Conservation (phyloP, 2,888 invertebrate species). For the Tachina grossa region DNA sequence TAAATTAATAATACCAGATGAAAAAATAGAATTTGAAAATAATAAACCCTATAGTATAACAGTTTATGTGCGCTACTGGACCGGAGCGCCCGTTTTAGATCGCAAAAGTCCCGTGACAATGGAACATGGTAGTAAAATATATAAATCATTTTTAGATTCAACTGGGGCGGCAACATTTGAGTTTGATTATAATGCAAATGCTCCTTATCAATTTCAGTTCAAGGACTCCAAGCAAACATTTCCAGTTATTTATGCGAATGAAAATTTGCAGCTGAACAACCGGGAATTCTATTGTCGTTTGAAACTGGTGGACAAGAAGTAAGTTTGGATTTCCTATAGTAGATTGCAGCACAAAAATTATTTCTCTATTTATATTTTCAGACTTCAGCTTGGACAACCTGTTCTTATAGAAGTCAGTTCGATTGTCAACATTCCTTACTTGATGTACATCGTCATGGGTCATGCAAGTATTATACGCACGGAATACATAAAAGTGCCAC, state of each 20-base stretch:
- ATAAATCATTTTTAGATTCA: not conserved
- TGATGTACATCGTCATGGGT: slow-evolving; percentile 49
- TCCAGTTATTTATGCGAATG: slow-evolving; percentile 7
- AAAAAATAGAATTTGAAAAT: slow-evolving; percentile 31
- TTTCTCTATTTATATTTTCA: not conserved
- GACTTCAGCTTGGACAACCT: slow-evolving; percentile 39
- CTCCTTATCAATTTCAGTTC: slow-evolving; percentile 29
- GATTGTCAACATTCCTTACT: slow-evolving; percentile 40
- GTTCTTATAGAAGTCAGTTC: slow-evolving; percentile 48
- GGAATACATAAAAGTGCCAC: slow-evolving; percentile 31
- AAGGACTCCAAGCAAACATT: slow-evolving; percentile 3
- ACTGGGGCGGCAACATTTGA: slow-evolving; percentile 47
- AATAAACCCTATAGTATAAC: slow-evolving; percentile 40
- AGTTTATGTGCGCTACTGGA: slow-evolving; percentile 45
- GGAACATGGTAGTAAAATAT: slow-evolving; percentile 34
- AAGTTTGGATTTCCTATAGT: not conserved
- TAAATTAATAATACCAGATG: not conserved
- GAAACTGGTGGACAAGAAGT: slow-evolving; percentile 17
- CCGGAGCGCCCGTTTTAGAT: slow-evolving; percentile 32
- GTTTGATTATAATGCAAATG: slow-evolving; percentile 71
- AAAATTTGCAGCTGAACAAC: slow-evolving; percentile 7
- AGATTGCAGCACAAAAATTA: not conserved
- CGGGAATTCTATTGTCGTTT: slow-evolving; percentile 47
- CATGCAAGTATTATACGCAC: slow-evolving; percentile 37
- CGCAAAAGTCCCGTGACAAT: slow-evolving; percentile 30